Evolutionary conservation across 2,888 invertebrate species (phyloP).

Genomic region (Zygothrica quintamaculata): DNA sequence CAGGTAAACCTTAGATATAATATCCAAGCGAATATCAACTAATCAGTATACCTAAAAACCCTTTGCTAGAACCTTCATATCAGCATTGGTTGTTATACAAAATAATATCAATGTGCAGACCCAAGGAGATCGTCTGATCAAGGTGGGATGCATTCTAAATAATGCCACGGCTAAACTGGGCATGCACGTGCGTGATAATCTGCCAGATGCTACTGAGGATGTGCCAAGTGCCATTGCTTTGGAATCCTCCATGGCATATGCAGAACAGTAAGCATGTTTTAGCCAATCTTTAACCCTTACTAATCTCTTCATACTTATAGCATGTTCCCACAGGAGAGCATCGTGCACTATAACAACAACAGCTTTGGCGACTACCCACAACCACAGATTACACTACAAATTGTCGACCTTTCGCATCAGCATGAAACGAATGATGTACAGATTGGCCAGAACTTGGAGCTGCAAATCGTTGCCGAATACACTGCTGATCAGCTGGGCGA

Average conservation of each 20-base stretch:
- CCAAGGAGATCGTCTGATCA: slow-evolving; percentile 92
- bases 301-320: slow-evolving; percentile 59
- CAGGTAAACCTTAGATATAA: no score
- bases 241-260: slow-evolving; percentile 86
- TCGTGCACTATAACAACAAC: slow-evolving; percentile 82
- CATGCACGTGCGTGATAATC: slow-evolving; percentile 56
- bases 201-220: slow-evolving; percentile 58
- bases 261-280: slow-evolving; percentile 84
- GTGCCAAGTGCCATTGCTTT: slow-evolving; percentile 86
- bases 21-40: neutral
- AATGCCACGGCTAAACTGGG: slow-evolving; percentile 80
- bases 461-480: slow-evolving; percentile 86
- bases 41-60: neutral
- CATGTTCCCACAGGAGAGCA: slow-evolving; percentile 84
- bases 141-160: slow-evolving; percentile 90
- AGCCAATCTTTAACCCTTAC: neutral
- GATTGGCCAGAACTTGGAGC: slow-evolving; percentile 88
- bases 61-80: slow-evolving; percentile 88
- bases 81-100: slow-evolving; percentile 91
- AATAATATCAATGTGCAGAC: slow-evolving; percentile 94
- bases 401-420: slow-evolving; percentile 86
- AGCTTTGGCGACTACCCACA: slow-evolving; percentile 53
- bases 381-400: slow-evolving; percentile 85
- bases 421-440: slow-evolving; percentile 88
- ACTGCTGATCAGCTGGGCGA: slow-evolving; percentile 61